Conservation (phyloP, 1,140 invertebrate species). For the Cyrtorhinus lividipennis region DNA sequence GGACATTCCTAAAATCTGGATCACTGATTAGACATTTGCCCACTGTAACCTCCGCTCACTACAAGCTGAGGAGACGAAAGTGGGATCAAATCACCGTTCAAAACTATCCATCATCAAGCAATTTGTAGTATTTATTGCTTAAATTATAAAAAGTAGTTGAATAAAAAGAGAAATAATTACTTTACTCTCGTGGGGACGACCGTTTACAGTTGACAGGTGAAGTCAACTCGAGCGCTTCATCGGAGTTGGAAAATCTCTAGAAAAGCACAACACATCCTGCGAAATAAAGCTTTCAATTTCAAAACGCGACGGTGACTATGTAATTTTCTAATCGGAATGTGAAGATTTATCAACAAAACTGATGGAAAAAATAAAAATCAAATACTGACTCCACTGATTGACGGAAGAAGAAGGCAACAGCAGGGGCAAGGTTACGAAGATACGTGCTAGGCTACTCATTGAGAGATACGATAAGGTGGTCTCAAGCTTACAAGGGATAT, state of each 20-base stretch:
- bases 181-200: not conserved
- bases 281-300: not conserved
- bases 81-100: too few relatives aligned
- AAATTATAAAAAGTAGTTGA: not conserved
- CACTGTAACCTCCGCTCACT: not conserved
- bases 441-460: not conserved
- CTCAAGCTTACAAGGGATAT: not conserved
- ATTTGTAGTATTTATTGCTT: not conserved
- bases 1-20: not conserved
- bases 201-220: not conserved
- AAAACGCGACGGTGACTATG: not conserved
- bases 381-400: too few relatives aligned
- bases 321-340: not conserved
- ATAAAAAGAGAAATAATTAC: not conserved
- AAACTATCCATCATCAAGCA: not conserved
- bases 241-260: not conserved
- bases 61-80: too few relatives aligned
- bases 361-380: too few relatives aligned
- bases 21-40: not conserved
- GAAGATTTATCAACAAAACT: not conserved
- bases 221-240: conserved; percentile 5
- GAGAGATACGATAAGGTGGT: not conserved
- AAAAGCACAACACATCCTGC: not conserved
- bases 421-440: not conserved
- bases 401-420: not conserved